Base-by-base conservation (phyloP, 1,140 invertebrate genomes). In the Drosophila biarmipes region DNA sequence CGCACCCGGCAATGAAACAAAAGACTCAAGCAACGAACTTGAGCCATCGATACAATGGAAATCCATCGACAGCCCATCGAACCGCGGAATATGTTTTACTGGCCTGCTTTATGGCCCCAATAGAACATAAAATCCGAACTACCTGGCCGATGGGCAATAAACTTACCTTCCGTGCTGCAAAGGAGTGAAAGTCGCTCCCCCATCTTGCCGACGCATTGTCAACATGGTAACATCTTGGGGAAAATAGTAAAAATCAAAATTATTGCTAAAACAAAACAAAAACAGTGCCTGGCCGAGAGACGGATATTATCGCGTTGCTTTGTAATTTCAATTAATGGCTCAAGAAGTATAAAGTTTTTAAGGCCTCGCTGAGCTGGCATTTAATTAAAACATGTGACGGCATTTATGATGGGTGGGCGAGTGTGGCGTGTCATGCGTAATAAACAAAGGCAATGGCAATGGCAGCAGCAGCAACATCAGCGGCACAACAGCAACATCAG, bases 321-420 rank as follows among this genome's bases (percentile, higher is more conserved):
- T 73, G 71, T 87, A 87, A 78, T 86, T 86, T 86, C 81, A 85
- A 77, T 80, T 80, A 85, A 86, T 81, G 59, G 37, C 24, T 49
- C 48, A 66, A 62, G 48, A 63, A 64, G 69, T 84, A 79, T 78
- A 68, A 59, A 78, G 38, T 64, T 84, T 81, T 80, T 53, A 87
- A 48, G 73, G 61, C 78, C 61, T 80, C 8, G 24, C 46, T 49
- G 27, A 8, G 46, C 24, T 77, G 80, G 55, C 67, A 73, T 76
- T 86, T 82, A 78, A 86, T 86, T 86, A 86, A 87, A 86, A 72
- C 79, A 89, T 86, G 74, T 69, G 78, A 76, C 42, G 74, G 78
- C 74, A 79, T 72, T 87, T 87, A 78, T 87, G 69, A 81, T 67
- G 64, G 68, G 82, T 81, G 82, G 71, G 62, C 64, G 81, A 56